phyloP scores from a whole-genome alignment of 1,140 invertebrate genomes.

The Hestina assimilis region DNA sequence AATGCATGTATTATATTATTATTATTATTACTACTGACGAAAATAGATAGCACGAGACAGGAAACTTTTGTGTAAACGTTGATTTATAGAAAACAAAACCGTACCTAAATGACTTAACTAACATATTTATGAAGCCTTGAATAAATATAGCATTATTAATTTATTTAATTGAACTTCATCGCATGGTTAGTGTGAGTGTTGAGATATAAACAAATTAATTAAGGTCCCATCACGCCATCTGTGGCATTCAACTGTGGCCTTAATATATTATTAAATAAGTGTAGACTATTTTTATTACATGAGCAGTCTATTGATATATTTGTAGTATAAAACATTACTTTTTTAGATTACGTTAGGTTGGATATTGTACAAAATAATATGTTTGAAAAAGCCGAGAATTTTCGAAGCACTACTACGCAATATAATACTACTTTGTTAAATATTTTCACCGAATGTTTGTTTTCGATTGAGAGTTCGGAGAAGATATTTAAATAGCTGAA shows the following conservation, averaged over 20 bases:
- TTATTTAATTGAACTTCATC: neutral
- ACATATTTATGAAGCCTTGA: no score
- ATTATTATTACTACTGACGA: no score
- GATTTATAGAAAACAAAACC: no score
- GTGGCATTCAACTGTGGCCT: slow-evolving; percentile 26
- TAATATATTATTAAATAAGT: slow-evolving; percentile 30
- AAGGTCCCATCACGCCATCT: slow-evolving; percentile 21
- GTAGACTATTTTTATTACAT: no score
- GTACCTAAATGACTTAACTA: no score
- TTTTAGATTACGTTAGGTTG: no score
- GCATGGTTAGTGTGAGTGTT: neutral
- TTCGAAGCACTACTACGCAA: neutral
- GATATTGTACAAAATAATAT: neutral
- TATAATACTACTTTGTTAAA: neutral
- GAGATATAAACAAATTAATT: slow-evolving; percentile 43
- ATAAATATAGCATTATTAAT: no score
- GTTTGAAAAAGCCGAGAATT: neutral
- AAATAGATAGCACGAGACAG: no score
- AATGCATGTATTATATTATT: no score
- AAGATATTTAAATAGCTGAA: neutral
- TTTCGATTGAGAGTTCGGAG: neutral
- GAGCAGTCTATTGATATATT: no score
- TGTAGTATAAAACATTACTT: no score
- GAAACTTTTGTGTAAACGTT: no score
- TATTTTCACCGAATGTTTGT: neutral